These are phyloP conservation scores for Venustaconcha ellipsiformis DNA, from an alignment of 1,140 invertebrate genomes.

Conservation along the genomic window DNA sequence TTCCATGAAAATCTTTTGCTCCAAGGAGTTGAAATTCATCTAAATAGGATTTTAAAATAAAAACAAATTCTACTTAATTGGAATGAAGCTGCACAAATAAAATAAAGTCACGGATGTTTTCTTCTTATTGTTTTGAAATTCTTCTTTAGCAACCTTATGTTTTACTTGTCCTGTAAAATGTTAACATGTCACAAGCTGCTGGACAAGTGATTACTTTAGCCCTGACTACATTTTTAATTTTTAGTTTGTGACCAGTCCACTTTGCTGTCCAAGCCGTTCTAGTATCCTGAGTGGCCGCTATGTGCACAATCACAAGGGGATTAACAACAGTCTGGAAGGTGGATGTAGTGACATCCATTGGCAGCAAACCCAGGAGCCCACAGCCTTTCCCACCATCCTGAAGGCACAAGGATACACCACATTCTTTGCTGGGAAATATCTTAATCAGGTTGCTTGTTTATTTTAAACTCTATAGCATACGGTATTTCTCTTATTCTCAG, in stretches of 20 bases:
- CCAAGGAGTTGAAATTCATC: no score
- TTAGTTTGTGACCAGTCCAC: conserved; percentile 62
- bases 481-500: no score
- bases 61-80: no score
- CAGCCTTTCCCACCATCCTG: conserved; percentile 78
- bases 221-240: conserved; percentile 5
- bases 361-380: conserved; percentile 76
- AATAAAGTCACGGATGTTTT: background rate
- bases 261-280: conserved; percentile 83
- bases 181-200: background rate
- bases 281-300: conserved; percentile 88
- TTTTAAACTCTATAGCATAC: no score
- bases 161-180: background rate
- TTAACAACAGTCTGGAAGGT: conserved; percentile 83
- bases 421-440: conserved; percentile 66
- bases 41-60: no score
- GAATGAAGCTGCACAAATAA: no score
- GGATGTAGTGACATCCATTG: conserved; percentile 81
- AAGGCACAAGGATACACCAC: conserved; percentile 70
- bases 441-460: conserved; percentile 52
- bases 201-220: background rate
- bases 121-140: background rate
- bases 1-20: no score
- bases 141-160: background rate
- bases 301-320: conserved; percentile 83